Base-by-base conservation (phyloP, 2,797 vertebrate genomes). In the Cynopterus sphinx region DNA sequence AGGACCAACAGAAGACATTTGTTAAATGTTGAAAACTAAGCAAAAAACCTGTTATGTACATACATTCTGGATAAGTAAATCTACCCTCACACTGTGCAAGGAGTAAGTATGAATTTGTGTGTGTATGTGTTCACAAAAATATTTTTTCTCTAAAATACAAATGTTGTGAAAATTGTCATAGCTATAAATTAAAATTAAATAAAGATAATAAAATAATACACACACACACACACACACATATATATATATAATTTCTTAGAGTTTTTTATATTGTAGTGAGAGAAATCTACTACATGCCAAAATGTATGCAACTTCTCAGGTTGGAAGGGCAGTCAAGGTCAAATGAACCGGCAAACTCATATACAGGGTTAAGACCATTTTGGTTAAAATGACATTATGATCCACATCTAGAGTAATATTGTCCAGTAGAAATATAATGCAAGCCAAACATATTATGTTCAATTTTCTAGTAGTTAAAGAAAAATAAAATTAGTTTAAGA, bases 21-120 rank as follows among this genome's bases (percentile, higher is more conserved):
- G 31, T 13, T 84, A 68, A 93, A 63, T 82, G 51, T 49, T 92
- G n/a, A 86, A 96, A 91, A 78, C 6, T 85, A 86, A 81, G 63
- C 10, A 46, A 90, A 71, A 81, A 19, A 57, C 28, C 6, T 26
- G 16, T 61, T 55, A 33, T 41, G 6, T 68, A 22, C 12, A 78
- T 51, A 15, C 43, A 61, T 33, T 81, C 21, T 86, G 39, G 12
- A 51, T 63, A 82, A 79, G 31, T 78, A 90, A 74, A 22, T 71
- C 11, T 85, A 17, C 36, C 57, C n/a, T 84, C 9, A 43, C 75
- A 84, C 43, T 70, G 4, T 65, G 24, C 13, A 71, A 31, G 16
- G 15, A 82, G 17, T 43, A 15, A 67, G 7, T 83, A 53, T 61
- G 33, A 93, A 82, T 55, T 73, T 6, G 59, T 61, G 59, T 28